Conservation (phyloP, 1,140 invertebrate genomes). For the Doryteuthis pealeii region DNA sequence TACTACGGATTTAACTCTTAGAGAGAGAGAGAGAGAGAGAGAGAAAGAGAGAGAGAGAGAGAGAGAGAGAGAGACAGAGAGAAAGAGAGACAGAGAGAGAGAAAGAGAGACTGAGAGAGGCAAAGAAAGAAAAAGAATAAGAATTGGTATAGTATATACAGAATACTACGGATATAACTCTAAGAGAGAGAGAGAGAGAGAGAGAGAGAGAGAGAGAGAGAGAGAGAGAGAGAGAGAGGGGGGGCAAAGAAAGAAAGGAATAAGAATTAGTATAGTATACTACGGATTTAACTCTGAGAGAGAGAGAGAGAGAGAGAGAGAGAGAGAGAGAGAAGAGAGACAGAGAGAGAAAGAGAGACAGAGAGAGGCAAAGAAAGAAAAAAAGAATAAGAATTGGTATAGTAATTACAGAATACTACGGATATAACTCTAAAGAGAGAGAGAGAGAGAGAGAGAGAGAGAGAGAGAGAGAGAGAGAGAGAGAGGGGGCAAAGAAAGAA, state of each 20-base stretch:
- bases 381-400: too few species aligned
- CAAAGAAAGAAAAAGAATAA: background rate
- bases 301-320: background rate
- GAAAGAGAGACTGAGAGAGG: too few species aligned
- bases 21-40: background rate
- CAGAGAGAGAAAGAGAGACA: too few species aligned
- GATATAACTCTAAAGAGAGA: background rate
- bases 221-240: constrained; percentile 17
- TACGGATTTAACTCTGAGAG: too few species aligned
- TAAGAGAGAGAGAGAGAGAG: constrained; percentile 13
- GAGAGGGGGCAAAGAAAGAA: too few species aligned
- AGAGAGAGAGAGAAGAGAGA: background rate
- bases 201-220: constrained; percentile 23
- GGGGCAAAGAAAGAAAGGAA: background rate
- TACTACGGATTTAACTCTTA: too few species aligned
- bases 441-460: constrained; percentile 9
- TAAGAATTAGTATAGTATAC: too few species aligned
- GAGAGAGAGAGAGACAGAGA: background rate
- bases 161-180: background rate
- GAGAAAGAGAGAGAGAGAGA: background rate
- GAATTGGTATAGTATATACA: background rate
- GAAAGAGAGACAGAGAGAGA: too few species aligned
- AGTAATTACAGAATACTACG: background rate
- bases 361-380: too few species aligned
- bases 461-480: constrained; percentile 1